Base-by-base conservation (phyloP, 2,797 vertebrate species). In the Triplophysa bombifrons region DNA sequence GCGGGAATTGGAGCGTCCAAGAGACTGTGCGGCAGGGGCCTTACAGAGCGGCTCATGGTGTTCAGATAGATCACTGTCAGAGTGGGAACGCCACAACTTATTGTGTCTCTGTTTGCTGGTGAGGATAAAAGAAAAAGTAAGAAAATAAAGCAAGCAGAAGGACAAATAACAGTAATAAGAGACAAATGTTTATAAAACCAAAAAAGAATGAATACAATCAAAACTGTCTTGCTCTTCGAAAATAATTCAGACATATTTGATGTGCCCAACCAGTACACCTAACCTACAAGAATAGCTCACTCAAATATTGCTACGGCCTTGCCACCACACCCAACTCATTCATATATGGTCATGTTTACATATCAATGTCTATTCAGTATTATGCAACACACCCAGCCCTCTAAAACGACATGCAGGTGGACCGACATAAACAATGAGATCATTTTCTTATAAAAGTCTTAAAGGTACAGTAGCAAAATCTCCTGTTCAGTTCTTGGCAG, bases 11-110 rank as follows among this genome's bases (percentile, higher is more conserved):
- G 91, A 88, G 77, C 84, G 91, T 38, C 85, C 87, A 75, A 93
- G 78, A n/a, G 82, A 81, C 34, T 88, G n/a, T 78, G 85, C 74
- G 73, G 87, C 74, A 19, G 90, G 86, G 4, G 87, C 74, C 75
- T 90, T 96, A 7, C 94, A 87, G 77, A 85, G 87, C 41, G 96
- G 93, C 82, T 95, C 95, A 0, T 94, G 94, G 51, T 94, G 96
- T 78, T 98, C 97, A 0, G 96, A 97, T 51, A 99, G 95, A 88
- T 99, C 96, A 0, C 97, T 95, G 65, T 98, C 98, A 0, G 97
- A 99, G 90, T 97, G 98, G 0, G 98, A 99, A 80, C 98, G 95
- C 98, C 98, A 99, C 16, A 99, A 93, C 77, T 99, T 98, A 82
- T 99, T 99, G 84, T 99, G 98, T 16, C 98, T 91, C 87, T 99